Evolutionary conservation across 2,113 vertebrate genomes (phyloP).

Genomic region (Motacilla tschutschensis): DNA sequence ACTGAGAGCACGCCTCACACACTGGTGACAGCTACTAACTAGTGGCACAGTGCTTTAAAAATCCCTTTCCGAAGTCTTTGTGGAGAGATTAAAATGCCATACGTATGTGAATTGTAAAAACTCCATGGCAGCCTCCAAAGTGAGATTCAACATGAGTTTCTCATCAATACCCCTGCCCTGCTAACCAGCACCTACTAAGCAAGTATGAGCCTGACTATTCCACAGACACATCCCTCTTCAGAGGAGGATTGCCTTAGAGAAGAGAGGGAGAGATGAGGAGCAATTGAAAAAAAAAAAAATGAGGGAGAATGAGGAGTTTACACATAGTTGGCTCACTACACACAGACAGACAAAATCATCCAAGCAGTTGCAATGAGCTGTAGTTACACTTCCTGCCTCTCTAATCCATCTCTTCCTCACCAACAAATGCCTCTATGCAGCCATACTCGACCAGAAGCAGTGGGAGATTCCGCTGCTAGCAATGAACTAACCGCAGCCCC

Average conservation of each 20-base stretch:
- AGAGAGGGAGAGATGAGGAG: background rate
- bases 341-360: background rate
- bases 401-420: background rate
- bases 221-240: background rate
- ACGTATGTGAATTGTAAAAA: background rate
- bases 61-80: background rate
- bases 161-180: background rate
- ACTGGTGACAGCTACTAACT: constrained; percentile 44
- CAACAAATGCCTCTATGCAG: rapidly evolving
- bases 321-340: background rate
- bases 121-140: background rate
- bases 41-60: background rate
- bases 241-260: background rate
- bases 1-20: background rate
- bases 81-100: background rate
- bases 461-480: background rate
- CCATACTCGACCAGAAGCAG: background rate
- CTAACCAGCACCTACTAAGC: background rate
- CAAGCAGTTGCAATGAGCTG: background rate
- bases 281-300: background rate
- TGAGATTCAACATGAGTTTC: background rate
- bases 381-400: background rate
- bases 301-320: background rate
- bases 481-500: background rate
- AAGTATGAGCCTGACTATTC: background rate